A percentile compares a stretch with the other conserved stretches of the same genome.
phyloP scores from a whole-genome alignment of 2,797 vertebrate species.

The Onychomys torridus region DNA sequence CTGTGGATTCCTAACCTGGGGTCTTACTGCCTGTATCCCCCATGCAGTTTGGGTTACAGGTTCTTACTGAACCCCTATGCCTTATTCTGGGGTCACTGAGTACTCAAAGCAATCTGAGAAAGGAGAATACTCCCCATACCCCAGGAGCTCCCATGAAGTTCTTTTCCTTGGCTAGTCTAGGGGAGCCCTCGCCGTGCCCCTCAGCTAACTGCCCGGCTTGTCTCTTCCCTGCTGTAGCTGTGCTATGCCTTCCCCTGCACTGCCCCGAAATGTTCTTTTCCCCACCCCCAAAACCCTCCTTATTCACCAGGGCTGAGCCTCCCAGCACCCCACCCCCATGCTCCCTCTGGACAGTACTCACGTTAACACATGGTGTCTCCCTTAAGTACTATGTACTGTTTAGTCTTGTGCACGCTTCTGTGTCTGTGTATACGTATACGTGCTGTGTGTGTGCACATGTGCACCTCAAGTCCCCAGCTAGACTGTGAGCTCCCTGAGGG shows the following conservation, averaged over 20 bases:
- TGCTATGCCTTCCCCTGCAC: not conserved
- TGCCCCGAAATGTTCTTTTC: not conserved
- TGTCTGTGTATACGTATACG: not conserved
- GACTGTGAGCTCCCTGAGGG: slow-evolving; percentile 26
- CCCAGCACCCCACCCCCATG: fast-evolving
- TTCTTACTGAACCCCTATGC: not conserved
- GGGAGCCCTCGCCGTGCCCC: not conserved
- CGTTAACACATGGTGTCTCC: not conserved
- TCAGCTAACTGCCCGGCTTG: not conserved
- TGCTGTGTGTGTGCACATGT: not conserved
- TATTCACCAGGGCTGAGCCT: not conserved
- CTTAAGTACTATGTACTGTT: not conserved
- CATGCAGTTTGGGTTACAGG: not conserved
- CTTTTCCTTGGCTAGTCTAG: not conserved
- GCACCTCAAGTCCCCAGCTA: not conserved
- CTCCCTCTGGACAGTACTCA: not conserved
- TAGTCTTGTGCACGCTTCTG: not conserved
- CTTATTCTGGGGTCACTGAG: not conserved
- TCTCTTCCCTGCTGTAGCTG: not conserved
- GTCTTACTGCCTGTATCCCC: not conserved
- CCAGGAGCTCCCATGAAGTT: not conserved
- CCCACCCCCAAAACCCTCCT: not conserved
- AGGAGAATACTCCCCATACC: not conserved
- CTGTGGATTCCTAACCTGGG: not conserved
- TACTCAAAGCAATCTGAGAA: not conserved